Base-by-base conservation (phyloP, 1,140 invertebrate genomes). In the Drosophila baimaii region DNA sequence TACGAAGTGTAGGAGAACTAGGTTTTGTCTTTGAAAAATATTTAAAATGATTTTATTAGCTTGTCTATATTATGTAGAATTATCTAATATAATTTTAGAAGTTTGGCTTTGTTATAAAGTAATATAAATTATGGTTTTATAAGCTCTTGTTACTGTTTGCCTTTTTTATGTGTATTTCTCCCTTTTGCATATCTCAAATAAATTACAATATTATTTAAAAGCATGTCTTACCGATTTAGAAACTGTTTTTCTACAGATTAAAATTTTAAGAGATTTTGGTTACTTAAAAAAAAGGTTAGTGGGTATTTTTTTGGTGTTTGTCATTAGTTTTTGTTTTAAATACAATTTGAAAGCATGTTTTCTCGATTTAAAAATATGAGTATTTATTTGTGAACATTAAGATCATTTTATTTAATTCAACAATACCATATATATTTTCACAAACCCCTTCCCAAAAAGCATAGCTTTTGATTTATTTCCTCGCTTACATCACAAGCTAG, bases 381-480 rank as follows among this genome's bases (percentile, higher is more conserved):
- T n/a, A n/a, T n/a, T n/a, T n/a, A n/a, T n/a, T n/a, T n/a, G n/a
- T n/a, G n/a, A n/a, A 29, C n/a, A 5, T 27, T 49, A 27, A 27
- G 17, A 27, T 33, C 15, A 33, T n/a, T n/a, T n/a, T 52, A 13
- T 19, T 17, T 8, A 13, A 41, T 41, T 2, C 23, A 17, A 21
- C 2, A 2, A 62, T 29, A 21, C 19, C 10, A 8, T n/a, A 27
- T 15, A n/a, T 13, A 21, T 41, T 27, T 27, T 12, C 33, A 51
- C 58, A 13, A 21, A 27, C 12, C 9, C 21, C 23, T 9, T 10
- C 23, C 3, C 13, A 19, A 15, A 55, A 23, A 21, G 29, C 52
- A 1, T 7, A 23, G 12, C 25, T 25, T 62, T 43, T 62, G 62
- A 64, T 61, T 61, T 64, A 64, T 64, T 44, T 23, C n/a, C 8